phyloP scores from a whole-genome alignment of 2,888 invertebrate genomes.

The Uropetala carovei region DNA sequence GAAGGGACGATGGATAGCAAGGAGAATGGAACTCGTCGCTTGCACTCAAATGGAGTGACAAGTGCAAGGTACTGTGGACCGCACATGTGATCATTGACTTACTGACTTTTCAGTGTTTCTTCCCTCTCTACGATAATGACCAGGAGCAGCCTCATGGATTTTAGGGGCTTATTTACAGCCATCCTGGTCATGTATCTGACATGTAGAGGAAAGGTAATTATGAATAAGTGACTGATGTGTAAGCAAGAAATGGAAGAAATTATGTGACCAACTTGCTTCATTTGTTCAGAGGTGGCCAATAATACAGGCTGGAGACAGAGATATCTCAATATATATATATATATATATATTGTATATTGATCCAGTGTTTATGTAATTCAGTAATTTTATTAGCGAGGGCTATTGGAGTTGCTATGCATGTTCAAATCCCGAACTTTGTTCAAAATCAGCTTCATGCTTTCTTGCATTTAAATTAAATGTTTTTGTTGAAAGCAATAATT shows the following conservation, averaged over 20 bases:
- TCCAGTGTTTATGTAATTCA: conserved; percentile 54
- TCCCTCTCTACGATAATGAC: conserved; percentile 39
- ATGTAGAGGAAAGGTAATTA: conserved; percentile 15
- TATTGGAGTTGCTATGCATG: neutral
- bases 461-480: conserved; percentile 7
- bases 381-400: conserved; percentile 27
- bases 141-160: conserved; percentile 43
- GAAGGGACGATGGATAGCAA: conserved; percentile 74
- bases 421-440: conserved; percentile 49
- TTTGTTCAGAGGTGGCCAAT: conserved; percentile 5
- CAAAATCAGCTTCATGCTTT: conserved; percentile 22
- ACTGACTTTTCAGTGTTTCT: conserved; percentile 61
- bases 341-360: conserved; percentile 48
- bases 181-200: conserved; percentile 11
- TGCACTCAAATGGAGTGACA: conserved; percentile 87
- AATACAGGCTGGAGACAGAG: neutral
- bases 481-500: neutral
- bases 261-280: conserved; percentile 36
- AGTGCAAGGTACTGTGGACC: conserved; percentile 85
- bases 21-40: conserved; percentile 81
- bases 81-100: conserved; percentile 64
- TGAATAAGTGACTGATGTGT: conserved; percentile 56
- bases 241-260: conserved; percentile 58
- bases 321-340: conserved; percentile 17
- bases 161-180: conserved; percentile 12